Evolutionary conservation across 2,113 vertebrate genomes (phyloP).

Genomic region (Chiloscyllium plagiosum): DNA sequence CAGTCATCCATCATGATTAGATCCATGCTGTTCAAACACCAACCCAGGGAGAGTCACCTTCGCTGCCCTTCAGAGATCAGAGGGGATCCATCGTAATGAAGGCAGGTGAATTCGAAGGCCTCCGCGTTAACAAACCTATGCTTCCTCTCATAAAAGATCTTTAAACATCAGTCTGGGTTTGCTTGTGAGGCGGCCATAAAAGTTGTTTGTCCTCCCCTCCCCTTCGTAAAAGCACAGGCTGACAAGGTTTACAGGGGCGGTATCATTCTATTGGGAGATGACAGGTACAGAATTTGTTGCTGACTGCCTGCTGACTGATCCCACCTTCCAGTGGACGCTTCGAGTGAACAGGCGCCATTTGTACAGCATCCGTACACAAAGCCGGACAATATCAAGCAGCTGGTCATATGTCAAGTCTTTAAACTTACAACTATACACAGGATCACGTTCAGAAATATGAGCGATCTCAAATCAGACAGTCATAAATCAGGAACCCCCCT

Average conservation of each 20-base stretch:
- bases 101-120: not conserved
- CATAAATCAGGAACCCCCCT: too few relatives aligned
- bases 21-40: conserved; percentile 63
- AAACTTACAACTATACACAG: too few relatives aligned
- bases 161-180: not conserved
- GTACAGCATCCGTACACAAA: too few relatives aligned
- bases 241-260: not conserved
- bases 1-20: conserved; percentile 71
- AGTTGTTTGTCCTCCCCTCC: not conserved
- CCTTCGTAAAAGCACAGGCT: not conserved
- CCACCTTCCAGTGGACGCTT: too few relatives aligned
- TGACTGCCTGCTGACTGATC: too few relatives aligned
- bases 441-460: too few relatives aligned
- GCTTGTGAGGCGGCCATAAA: not conserved
- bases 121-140: not conserved
- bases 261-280: not conserved
- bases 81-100: not conserved
- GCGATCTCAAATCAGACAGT: too few relatives aligned
- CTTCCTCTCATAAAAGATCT: not conserved
- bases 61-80: conserved; percentile 35
- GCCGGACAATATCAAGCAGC: too few relatives aligned
- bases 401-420: too few relatives aligned
- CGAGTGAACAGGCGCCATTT: too few relatives aligned
- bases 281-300: not conserved
- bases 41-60: conserved; percentile 52